These are phyloP conservation scores for Brachynemurus nebulosus DNA, from an alignment of 2,888 invertebrate genomes.

Conservation along the genomic window DNA sequence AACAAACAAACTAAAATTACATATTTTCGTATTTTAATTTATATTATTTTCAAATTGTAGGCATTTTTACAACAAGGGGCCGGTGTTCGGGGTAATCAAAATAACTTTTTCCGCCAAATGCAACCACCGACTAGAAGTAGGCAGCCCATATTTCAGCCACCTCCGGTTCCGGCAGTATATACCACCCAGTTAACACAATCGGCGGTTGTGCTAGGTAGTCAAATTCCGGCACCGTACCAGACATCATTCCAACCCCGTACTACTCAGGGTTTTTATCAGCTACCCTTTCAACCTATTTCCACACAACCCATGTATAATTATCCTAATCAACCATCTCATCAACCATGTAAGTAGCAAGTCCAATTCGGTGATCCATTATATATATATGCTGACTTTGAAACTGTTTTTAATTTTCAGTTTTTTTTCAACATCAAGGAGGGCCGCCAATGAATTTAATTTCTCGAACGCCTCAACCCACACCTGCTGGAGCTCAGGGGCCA, in stretches of 20 bases:
- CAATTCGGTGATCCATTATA: slow-evolving; percentile 15
- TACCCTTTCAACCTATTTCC: not conserved
- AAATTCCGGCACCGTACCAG: not conserved
- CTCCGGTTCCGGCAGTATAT: too few species aligned
- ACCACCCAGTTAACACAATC: too few species aligned
- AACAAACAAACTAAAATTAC: not conserved
- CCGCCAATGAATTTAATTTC: slow-evolving; percentile 4
- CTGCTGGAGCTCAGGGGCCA: slow-evolving; percentile 17
- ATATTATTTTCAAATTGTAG: slow-evolving; percentile 6
- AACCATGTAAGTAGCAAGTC: slow-evolving; percentile 1
- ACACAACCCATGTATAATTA: not conserved
- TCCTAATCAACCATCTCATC: not conserved
- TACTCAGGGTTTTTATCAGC: not conserved
- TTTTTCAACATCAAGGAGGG: not conserved
- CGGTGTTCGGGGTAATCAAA: slow-evolving; percentile 7
- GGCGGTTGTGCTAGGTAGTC: too few species aligned
- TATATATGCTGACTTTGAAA: slow-evolving; percentile 14
- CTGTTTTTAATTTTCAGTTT: slow-evolving; percentile 5
- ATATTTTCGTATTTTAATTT: not conserved
- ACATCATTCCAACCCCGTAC: not conserved
- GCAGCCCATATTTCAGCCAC: not conserved
- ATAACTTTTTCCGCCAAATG: too few species aligned
- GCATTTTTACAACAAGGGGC: slow-evolving; percentile 8
- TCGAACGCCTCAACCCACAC: slow-evolving; percentile 17
- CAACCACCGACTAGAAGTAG: slow-evolving; percentile 10